Conservation (phyloP, 2,888 invertebrate genomes). For the Drosophila planitibia region DNA sequence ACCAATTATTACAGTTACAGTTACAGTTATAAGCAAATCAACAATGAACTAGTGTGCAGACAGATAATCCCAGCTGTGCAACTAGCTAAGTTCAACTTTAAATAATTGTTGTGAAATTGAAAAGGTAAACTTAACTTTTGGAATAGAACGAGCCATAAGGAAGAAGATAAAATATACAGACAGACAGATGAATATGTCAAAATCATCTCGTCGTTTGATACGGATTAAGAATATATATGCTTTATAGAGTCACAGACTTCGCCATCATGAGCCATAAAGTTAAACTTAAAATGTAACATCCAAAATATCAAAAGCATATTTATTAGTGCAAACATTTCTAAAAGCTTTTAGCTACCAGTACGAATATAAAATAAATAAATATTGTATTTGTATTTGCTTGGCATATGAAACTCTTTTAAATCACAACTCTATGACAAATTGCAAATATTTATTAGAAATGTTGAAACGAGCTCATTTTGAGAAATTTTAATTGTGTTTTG, state of each 20-base stretch:
- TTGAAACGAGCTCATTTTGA: background rate
- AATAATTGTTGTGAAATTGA: background rate
- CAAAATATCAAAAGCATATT: background rate
- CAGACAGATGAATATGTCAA: background rate
- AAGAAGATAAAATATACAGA: background rate
- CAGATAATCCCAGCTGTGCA: constrained; percentile 1
- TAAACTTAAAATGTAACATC: background rate
- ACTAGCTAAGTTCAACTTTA: background rate
- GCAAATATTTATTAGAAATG: background rate
- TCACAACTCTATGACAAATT: background rate
- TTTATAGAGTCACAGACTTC: background rate
- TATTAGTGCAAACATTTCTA: background rate
- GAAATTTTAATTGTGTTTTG: background rate
- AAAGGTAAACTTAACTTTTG: background rate
- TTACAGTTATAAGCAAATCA: constrained; percentile 7
- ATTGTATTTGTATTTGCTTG: background rate
- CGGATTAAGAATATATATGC: background rate
- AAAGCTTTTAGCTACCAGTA: background rate
- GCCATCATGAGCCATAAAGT: background rate
- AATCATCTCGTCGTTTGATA: background rate
- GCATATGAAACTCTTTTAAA: background rate
- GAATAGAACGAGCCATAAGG: background rate
- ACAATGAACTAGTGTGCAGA: background rate
- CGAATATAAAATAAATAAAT: background rate
- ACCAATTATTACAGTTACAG: constrained; percentile 12